Conservation (phyloP, 2,113 vertebrate genomes). For the Arizona elegans region DNA sequence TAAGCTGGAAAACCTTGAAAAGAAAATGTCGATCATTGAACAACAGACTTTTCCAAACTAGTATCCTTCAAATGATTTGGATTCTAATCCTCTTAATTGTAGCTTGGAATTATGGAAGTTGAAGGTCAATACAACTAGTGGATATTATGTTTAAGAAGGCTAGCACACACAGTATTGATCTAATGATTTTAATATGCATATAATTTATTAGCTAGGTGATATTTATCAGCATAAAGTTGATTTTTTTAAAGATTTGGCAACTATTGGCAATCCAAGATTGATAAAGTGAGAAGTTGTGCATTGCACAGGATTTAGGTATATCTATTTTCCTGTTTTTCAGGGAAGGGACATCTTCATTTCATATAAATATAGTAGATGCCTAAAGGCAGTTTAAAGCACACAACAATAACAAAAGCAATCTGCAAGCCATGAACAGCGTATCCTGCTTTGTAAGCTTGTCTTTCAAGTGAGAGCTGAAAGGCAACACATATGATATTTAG, state of each 20-base stretch:
- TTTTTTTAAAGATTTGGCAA: background rate
- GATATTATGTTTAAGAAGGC: background rate
- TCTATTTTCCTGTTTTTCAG: background rate
- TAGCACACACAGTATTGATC: background rate
- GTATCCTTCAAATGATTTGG: background rate
- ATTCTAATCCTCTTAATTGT: background rate
- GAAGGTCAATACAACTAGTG: background rate
- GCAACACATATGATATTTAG: slow-evolving; percentile 16
- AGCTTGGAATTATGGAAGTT: background rate
- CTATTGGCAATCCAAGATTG: background rate
- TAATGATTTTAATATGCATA: background rate
- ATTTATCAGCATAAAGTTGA: background rate
- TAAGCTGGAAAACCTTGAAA: background rate
- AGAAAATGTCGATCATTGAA: background rate
- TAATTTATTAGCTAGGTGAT: background rate
- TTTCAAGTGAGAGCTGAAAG: slow-evolving; percentile 42
- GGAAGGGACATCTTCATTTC: slow-evolving; percentile 23
- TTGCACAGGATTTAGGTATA: background rate
- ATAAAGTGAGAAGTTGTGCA: background rate
- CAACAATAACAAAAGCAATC: background rate
- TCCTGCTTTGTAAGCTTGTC: slow-evolving; percentile 33
- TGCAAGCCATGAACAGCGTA: slow-evolving; percentile 26
- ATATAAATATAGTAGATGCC: background rate
- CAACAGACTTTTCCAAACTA: background rate
- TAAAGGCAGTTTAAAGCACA: slow-evolving; percentile 33